These are phyloP conservation scores for Diplodus puntazzo DNA, from an alignment of 2,797 vertebrate species.

Conservation along the genomic window DNA sequence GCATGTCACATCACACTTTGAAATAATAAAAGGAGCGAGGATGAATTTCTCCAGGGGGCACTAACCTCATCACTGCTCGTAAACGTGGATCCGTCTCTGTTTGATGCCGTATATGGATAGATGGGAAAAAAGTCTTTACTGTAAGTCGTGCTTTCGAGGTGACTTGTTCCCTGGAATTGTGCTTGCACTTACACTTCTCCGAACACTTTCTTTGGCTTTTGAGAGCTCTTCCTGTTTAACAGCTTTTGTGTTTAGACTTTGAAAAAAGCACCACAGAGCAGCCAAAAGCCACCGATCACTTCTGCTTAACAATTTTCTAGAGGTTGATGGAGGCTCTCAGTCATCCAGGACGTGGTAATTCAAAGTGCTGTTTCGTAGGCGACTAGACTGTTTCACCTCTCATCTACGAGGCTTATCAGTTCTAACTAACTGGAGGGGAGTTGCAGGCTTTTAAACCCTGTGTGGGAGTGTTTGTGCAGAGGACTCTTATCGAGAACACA, in stretches of 20 bases:
- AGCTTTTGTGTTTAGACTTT: constrained; percentile 15
- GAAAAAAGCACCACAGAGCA: neutral
- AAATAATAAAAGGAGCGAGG: constrained; percentile 75
- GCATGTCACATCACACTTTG: constrained; percentile 61
- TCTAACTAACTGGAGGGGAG: no score
- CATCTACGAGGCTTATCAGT: no score
- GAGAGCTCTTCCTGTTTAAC: constrained; percentile 17
- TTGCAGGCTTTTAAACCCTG: no score
- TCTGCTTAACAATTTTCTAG: neutral
- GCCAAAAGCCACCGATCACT: neutral
- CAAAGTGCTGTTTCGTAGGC: no score
- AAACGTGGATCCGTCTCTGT: constrained; percentile 40
- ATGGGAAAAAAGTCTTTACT: constrained; percentile 12
- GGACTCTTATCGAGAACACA: neutral
- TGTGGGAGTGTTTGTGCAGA: no score
- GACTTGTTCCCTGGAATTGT: neutral
- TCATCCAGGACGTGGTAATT: no score
- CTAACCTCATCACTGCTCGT: constrained; percentile 53
- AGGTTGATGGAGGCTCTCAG: no score
- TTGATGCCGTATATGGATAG: constrained; percentile 52
- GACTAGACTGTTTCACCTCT: no score
- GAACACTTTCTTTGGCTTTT: constrained; percentile 10
- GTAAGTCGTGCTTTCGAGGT: neutral
- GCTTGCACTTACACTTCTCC: constrained; percentile 30
- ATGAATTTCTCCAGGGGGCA: constrained; percentile 59